Percentiles rank a stretch among this genome's conserved stretches.
Conservation (phyloP, 2,113 vertebrate genomes). For the Rhadina sibilatrix region DNA sequence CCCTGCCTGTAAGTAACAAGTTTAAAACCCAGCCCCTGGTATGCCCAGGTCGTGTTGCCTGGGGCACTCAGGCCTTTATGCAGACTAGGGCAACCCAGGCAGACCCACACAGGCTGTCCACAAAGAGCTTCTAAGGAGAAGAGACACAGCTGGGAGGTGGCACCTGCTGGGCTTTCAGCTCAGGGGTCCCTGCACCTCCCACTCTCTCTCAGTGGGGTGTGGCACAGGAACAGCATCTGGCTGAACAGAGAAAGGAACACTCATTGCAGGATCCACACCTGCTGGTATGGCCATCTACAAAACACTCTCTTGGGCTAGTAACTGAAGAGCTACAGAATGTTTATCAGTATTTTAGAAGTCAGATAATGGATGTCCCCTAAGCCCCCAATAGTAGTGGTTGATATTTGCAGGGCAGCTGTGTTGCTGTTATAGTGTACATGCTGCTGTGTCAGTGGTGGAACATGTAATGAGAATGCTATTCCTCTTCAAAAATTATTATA, state of each 20-base stretch:
- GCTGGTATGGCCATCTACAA: not conserved
- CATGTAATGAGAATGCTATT: not conserved
- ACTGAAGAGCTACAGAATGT: not conserved
- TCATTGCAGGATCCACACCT: not conserved
- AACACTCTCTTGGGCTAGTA: not conserved
- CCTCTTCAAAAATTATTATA: not conserved
- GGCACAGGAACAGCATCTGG: not conserved
- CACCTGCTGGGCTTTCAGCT: not conserved
- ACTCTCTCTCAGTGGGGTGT: fast-evolving
- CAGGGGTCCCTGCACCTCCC: not conserved
- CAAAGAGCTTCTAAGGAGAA: not conserved
- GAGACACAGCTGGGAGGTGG: not conserved
- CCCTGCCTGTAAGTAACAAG: fast-evolving
- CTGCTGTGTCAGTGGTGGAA: not conserved
- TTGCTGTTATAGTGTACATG: not conserved
- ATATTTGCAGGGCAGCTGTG: not conserved
- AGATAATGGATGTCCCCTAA: not conserved
- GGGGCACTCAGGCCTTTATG: not conserved
- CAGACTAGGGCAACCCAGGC: not conserved
- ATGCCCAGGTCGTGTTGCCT: not conserved
- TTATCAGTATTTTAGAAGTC: not conserved
- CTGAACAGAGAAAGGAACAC: not conserved
- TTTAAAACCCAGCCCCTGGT: not conserved
- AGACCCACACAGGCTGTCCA: not conserved
- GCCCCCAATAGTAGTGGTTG: not conserved